Evolutionary conservation across 1,140 invertebrate species (phyloP).

Genomic region (Lordiphosa clarofinis): DNA sequence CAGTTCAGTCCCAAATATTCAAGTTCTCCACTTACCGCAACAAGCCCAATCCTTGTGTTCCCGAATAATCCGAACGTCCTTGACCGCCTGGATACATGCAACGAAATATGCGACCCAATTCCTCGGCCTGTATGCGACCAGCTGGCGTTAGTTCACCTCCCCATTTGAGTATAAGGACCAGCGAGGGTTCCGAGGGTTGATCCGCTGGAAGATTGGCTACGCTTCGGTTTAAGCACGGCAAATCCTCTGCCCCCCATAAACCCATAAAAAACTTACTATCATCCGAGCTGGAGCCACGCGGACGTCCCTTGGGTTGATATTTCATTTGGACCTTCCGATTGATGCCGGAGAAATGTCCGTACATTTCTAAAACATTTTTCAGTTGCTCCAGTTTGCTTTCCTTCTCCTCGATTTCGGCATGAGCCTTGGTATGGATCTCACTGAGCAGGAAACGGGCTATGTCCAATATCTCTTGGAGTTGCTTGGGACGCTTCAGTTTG

Average conservation of each 20-base stretch:
- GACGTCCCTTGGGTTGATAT: slow-evolving; percentile 97
- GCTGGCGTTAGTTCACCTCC: slow-evolving; percentile 99
- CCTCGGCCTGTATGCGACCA: slow-evolving; percentile 97
- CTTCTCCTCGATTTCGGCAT: slow-evolving; percentile 97
- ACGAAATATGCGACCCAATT: slow-evolving; percentile 97
- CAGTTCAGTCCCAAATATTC: too few relatives aligned
- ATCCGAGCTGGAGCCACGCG: slow-evolving; percentile 95
- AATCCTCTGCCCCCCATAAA: not conserved
- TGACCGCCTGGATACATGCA: slow-evolving; percentile 98
- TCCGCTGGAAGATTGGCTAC: slow-evolving; percentile 82
- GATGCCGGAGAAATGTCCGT: slow-evolving; percentile 99
- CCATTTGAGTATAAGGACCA: slow-evolving; percentile 99
- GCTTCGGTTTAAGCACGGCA: slow-evolving; percentile 28
- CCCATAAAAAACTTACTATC: slow-evolving; percentile 86
- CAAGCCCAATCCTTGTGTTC: slow-evolving; percentile 94
- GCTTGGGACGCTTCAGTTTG: slow-evolving; percentile 98
- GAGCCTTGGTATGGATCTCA: slow-evolving; percentile 92
- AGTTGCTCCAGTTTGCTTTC: slow-evolving; percentile 98
- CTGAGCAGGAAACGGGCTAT: slow-evolving; percentile 93
- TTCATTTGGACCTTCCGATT: slow-evolving; percentile 99
- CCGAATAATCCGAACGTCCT: slow-evolving; percentile 86
- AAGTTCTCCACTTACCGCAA: slow-evolving; percentile 81
- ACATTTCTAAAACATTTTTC: slow-evolving; percentile 99
- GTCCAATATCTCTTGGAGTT: slow-evolving; percentile 98
- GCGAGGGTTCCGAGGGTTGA: slow-evolving; percentile 90